These are phyloP conservation scores for Myopa tessellatipennis DNA, from an alignment of 2,888 invertebrate genomes.

Conservation along the genomic window DNA sequence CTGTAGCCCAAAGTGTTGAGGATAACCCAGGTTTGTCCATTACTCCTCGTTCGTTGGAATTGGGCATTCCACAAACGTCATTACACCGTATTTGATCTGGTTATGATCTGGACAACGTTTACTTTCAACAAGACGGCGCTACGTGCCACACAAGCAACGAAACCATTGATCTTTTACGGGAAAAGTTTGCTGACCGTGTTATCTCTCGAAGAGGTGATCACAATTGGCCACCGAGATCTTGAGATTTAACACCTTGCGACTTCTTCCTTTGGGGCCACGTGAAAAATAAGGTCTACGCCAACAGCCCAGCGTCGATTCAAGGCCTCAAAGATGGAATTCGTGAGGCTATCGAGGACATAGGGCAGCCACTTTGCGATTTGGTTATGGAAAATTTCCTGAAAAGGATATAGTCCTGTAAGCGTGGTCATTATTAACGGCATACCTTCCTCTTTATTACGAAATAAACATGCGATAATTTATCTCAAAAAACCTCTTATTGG, in stretches of 20 bases:
- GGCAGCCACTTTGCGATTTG: not conserved
- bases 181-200: slow-evolving; percentile 2
- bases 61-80: no score
- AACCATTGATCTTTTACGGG: slow-evolving; percentile 9
- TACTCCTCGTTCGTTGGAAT: no score
- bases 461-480: no score
- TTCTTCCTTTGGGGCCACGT: slow-evolving; percentile 31
- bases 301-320: slow-evolving; percentile 31
- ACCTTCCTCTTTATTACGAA: no score
- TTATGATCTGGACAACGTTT: slow-evolving; percentile 3
- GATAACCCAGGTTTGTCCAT: no score
- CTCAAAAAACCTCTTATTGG: no score
- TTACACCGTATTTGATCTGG: no score
- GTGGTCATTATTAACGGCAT: no score
- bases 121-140: slow-evolving; percentile 42
- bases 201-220: slow-evolving; percentile 24
- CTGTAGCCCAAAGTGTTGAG: no score
- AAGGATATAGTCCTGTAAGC: no score
- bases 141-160: slow-evolving; percentile 37
- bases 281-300: slow-evolving; percentile 33
- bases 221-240: slow-evolving; percentile 31
- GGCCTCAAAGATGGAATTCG: slow-evolving; percentile 37
- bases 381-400: no score
- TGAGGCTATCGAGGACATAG: slow-evolving; percentile 31
- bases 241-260: slow-evolving; percentile 25